Conservation (phyloP, 2,797 vertebrate species). For the Hippocampus kuda region DNA sequence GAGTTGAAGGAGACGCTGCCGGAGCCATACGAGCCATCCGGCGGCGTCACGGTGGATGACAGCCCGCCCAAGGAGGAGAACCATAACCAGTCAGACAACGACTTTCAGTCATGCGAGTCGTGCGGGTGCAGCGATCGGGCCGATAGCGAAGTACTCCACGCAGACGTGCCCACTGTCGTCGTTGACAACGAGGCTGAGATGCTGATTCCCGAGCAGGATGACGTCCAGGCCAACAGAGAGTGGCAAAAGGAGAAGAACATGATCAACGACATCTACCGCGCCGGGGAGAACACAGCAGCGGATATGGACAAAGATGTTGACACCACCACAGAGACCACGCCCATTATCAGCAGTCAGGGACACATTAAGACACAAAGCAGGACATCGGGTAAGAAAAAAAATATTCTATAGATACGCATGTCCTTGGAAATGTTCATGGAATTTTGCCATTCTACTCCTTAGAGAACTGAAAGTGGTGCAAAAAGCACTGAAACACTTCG, state of each 20-base stretch:
- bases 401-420: background rate
- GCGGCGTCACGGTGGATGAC: conserved; percentile 50
- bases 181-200: conserved; percentile 81
- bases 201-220: conserved; percentile 79
- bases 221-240: conserved; percentile 78
- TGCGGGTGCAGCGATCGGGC: conserved; percentile 81
- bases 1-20: conserved; percentile 84
- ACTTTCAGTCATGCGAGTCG: conserved; percentile 90
- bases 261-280: conserved; percentile 77
- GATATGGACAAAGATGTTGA: conserved; percentile 86
- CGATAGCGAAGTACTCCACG: conserved; percentile 70
- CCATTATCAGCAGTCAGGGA: conserved; percentile 82
- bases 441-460: background rate
- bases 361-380: conserved; percentile 86
- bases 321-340: conserved; percentile 62
- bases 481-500: background rate
- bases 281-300: conserved; percentile 61
- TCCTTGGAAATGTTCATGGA: background rate
- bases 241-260: conserved; percentile 87
- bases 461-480: background rate
- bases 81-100: conserved; percentile 78
- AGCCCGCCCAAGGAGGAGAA: conserved; percentile 74
- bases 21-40: conserved; percentile 74
- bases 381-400: conserved; percentile 68
- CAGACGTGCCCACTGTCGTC: conserved; percentile 20